A percentile compares a stretch with the other conserved stretches of the same genome.
Conservation (phyloP, 2,113 vertebrate species). For the Scartelaos histophorus region DNA sequence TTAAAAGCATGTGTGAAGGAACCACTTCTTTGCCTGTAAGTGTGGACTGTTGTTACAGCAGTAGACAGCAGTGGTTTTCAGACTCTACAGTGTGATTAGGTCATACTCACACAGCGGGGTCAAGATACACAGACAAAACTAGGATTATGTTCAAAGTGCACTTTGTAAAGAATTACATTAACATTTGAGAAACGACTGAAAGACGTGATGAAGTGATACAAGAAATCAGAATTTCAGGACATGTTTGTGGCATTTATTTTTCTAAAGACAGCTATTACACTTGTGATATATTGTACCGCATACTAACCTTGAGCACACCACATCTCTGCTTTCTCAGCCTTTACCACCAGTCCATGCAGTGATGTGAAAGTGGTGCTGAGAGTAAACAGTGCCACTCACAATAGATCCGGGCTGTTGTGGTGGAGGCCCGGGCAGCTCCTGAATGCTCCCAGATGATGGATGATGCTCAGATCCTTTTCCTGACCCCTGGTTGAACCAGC, state of each 20-base stretch:
- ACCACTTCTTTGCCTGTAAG: not conserved
- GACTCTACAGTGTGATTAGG: too few species aligned
- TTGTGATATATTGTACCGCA: too few species aligned
- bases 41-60: not conserved
- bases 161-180: too few species aligned
- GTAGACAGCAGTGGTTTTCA: not conserved
- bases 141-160: too few species aligned
- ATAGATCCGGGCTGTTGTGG: constrained; percentile 29
- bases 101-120: too few species aligned
- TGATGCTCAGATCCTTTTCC: constrained; percentile 30
- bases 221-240: too few species aligned
- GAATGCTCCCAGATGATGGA: constrained; percentile 54
- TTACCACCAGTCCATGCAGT: constrained; percentile 3
- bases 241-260: too few species aligned
- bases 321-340: not conserved
- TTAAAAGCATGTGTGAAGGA: not conserved
- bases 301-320: not conserved
- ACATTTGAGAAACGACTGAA: too few species aligned
- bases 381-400: constrained; percentile 37
- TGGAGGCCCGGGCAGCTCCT: constrained; percentile 34
- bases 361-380: constrained; percentile 10
- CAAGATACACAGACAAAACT: too few species aligned
- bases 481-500: constrained; percentile 61
- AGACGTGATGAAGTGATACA: too few species aligned
- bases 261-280: too few species aligned